Conservation (phyloP, 1,140 invertebrate genomes). For the Cydia splendana region DNA sequence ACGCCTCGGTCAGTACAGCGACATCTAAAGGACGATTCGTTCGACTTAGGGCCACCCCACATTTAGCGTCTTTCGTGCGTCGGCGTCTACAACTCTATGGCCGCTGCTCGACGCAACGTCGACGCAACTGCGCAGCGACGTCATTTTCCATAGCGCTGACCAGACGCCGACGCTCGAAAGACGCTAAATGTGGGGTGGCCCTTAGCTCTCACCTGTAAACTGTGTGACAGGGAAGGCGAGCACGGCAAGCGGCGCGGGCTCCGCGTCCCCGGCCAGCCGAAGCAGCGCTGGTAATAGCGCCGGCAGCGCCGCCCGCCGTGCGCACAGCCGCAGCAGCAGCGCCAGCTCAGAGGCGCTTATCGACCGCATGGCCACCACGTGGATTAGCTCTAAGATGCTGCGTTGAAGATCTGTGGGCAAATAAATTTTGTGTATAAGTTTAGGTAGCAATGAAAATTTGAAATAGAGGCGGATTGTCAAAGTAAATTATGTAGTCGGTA, state of each 20-base stretch:
- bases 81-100: no score
- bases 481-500: no score
- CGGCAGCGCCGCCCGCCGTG: conserved; percentile 75
- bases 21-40: no score
- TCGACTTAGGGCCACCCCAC: no score
- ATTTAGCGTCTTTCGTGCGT: no score
- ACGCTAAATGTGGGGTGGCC: no score
- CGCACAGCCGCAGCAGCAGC: conserved; percentile 80
- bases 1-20: no score
- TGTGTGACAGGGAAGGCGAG: conserved; percentile 78
- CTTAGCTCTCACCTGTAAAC: conserved; percentile 32
- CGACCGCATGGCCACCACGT: conserved; percentile 79
- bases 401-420: conserved; percentile 79
- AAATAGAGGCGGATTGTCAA: no score
- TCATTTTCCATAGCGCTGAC: no score
- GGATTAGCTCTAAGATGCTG: conserved; percentile 82
- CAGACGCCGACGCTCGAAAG: no score
- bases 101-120: no score
- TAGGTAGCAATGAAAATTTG: not conserved
- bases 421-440: not conserved
- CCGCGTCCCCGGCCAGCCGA: conserved; percentile 72
- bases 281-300: conserved; percentile 79
- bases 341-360: conserved; percentile 80
- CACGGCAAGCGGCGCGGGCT: conserved; percentile 80
- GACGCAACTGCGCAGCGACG: no score